Percentiles rank a stretch among this genome's conserved stretches.
Conservation (phyloP, 2,113 vertebrate species). For the Cephalopholis sonnerati region DNA sequence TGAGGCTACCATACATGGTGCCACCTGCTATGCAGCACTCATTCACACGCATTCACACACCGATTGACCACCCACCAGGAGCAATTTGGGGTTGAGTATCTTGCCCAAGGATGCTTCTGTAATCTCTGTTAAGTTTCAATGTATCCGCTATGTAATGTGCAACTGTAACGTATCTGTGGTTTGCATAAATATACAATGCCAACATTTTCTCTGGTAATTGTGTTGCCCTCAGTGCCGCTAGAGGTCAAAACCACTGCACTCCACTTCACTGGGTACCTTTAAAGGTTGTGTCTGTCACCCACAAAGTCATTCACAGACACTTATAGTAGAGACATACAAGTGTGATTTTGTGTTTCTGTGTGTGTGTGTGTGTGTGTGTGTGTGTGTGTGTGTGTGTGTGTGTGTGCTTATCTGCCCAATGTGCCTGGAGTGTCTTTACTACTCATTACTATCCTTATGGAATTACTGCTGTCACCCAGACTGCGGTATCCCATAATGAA, state of each 20-base stretch:
- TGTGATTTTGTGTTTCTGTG: background rate
- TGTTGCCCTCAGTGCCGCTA: background rate
- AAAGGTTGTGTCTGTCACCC: background rate
- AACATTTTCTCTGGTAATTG: too few species aligned
- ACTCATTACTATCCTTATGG: constrained; percentile 9
- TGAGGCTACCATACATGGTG: too few species aligned
- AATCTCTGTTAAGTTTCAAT: too few species aligned
- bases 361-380: background rate
- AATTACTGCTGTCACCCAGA: constrained; percentile 2
- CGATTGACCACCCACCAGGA: too few species aligned
- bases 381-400: background rate
- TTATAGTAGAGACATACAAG: background rate
- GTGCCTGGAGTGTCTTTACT: background rate
- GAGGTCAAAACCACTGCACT: background rate
- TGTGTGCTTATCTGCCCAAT: background rate
- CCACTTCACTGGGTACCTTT: background rate
- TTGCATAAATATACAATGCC: too few species aligned
- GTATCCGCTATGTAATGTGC: too few species aligned
- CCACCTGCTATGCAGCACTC: too few species aligned
- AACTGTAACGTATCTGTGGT: too few species aligned
- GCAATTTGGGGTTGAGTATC: too few species aligned
- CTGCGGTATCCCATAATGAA: constrained; percentile 5
- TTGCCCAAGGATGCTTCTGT: too few species aligned
- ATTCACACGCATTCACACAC: too few species aligned
- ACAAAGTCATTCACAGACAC: background rate